Percentiles rank a stretch among this genome's conserved stretches.
phyloP scores from a whole-genome alignment of 2,888 invertebrate species.

The Caenorhabditis sp. region DNA sequence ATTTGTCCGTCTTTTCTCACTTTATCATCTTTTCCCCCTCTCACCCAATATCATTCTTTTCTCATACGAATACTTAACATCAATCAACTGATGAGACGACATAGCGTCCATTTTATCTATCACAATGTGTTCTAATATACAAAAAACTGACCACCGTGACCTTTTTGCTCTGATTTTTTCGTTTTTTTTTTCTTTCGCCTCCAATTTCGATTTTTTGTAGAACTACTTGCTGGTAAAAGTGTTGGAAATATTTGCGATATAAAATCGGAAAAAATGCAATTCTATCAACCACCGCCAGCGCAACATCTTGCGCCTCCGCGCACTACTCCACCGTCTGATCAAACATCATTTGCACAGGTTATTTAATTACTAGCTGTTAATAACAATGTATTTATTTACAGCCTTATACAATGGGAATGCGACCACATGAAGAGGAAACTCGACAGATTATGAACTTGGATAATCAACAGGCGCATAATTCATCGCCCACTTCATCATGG shows the following conservation, averaged over 20 bases:
- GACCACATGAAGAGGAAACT: conserved; percentile 41
- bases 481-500: conserved; percentile 39
- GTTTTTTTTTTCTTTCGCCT: background rate
- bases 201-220: background rate
- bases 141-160: no score
- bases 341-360: conserved; percentile 20
- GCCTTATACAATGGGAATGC: conserved; percentile 36
- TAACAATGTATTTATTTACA: conserved; percentile 6
- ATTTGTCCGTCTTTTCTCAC: background rate
- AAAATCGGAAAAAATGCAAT: conserved; percentile 21
- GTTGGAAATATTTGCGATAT: background rate
- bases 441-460: conserved; percentile 40
- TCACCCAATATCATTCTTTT: background rate
- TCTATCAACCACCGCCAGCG: conserved; percentile 32
- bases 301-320: conserved; percentile 32
- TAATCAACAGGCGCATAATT: conserved; percentile 35
- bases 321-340: conserved; percentile 24
- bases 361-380: background rate
- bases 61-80: background rate
- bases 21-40: background rate
- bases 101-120: background rate
- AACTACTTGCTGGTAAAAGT: background rate
- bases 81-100: background rate
- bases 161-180: background rate
- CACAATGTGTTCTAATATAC: no score